A percentile compares a stretch with the other conserved stretches of the same genome.
phyloP scores from a whole-genome alignment of 2,113 vertebrate genomes.

The Pygathrix nemaeus region DNA sequence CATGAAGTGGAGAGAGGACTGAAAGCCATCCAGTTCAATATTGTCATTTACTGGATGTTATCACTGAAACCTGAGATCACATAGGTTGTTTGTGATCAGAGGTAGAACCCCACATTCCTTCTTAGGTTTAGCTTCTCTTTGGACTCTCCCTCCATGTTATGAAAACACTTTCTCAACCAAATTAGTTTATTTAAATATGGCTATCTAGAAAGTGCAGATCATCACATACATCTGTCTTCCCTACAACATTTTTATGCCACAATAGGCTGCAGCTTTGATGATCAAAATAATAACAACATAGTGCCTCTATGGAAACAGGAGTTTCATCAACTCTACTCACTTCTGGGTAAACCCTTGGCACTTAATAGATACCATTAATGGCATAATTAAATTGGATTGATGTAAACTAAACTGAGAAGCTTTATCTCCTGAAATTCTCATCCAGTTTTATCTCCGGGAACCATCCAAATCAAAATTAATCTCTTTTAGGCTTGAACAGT shows the following conservation, averaged over 20 bases:
- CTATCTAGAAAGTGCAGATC: background rate
- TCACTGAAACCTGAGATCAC: background rate
- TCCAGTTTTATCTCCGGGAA: background rate
- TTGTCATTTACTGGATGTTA: background rate
- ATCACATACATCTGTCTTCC: background rate
- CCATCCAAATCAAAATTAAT: background rate
- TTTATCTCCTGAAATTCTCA: background rate
- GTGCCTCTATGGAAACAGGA: background rate
- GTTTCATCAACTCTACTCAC: background rate
- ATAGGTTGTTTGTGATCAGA: background rate
- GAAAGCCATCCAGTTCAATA: background rate
- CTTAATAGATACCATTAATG: background rate
- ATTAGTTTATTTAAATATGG: background rate
- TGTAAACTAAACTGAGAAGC: background rate
- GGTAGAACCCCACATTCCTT: background rate
- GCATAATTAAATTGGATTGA: background rate
- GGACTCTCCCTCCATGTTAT: background rate
- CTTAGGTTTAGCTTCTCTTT: background rate
- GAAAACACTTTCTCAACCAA: background rate
- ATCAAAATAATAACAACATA: background rate
- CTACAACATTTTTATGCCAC: background rate
- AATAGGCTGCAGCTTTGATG: background rate
- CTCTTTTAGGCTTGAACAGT: background rate
- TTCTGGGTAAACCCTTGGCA: background rate
- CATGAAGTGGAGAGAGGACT: background rate